These are phyloP conservation scores for Pomatostomus ruficeps DNA, from an alignment of 2,113 vertebrate species.

Conservation along the genomic window DNA sequence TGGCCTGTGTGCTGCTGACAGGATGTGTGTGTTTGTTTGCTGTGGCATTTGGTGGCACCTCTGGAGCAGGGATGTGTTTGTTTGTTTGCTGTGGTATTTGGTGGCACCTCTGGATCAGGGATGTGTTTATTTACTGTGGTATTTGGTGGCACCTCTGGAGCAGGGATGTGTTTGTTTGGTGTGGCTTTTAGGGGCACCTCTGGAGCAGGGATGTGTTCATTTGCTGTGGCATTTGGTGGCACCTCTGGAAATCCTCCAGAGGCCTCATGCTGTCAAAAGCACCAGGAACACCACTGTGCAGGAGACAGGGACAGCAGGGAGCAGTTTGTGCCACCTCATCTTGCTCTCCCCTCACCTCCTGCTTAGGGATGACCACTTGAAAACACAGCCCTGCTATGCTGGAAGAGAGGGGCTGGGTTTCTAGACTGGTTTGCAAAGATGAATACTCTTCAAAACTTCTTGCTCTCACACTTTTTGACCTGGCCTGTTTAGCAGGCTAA, in stretches of 20 bases:
- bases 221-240: too few species aligned
- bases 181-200: too few species aligned
- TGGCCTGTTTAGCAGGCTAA: background rate
- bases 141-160: background rate
- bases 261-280: accelerated
- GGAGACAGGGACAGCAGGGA: background rate
- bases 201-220: background rate
- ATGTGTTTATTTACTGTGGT: background rate
- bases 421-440: background rate
- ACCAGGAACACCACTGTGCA: background rate
- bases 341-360: background rate
- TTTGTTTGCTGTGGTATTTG: background rate
- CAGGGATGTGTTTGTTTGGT: too few species aligned
- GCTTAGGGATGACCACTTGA: background rate
- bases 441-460: background rate
- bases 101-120: background rate
- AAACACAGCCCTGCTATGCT: background rate
- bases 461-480: background rate
- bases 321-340: background rate
- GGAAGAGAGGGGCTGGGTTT: background rate
- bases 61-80: background rate
- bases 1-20: accelerated
- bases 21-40: background rate
- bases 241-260: background rate
- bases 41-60: background rate